These are phyloP conservation scores for Salarias fasciatus DNA, from an alignment of 2,797 vertebrate species.

Conservation along the genomic window DNA sequence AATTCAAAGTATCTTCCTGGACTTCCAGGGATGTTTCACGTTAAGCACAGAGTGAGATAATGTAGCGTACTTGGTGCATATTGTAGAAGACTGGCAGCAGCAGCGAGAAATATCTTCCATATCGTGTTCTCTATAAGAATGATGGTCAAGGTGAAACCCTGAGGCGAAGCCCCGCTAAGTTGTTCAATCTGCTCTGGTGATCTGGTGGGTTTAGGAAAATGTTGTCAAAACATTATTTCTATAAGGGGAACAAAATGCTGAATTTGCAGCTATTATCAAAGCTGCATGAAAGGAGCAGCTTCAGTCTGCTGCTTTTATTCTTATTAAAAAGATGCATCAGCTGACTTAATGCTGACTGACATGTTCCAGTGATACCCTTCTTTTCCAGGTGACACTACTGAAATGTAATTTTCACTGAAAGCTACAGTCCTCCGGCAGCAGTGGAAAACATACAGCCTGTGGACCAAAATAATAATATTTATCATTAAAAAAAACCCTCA, in stretches of 20 bases:
- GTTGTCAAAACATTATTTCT: slow-evolving; percentile 42
- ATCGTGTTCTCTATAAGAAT: slow-evolving; percentile 26
- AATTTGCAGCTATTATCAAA: slow-evolving; percentile 34
- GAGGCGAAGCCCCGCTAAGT: slow-evolving; percentile 40
- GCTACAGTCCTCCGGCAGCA: too few relatives aligned
- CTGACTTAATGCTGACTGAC: background rate
- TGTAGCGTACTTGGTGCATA: slow-evolving; percentile 22
- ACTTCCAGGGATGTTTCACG: slow-evolving; percentile 14
- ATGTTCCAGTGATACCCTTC: background rate
- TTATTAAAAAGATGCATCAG: too few relatives aligned
- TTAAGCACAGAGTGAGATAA: background rate
- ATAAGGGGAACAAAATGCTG: slow-evolving; percentile 4
- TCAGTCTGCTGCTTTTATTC: background rate
- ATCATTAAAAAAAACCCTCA: too few relatives aligned
- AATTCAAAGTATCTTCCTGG: background rate
- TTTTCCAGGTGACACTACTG: background rate
- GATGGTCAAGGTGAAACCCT: slow-evolving; percentile 45
- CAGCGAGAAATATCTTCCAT: slow-evolving; percentile 14
- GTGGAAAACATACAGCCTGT: too few relatives aligned
- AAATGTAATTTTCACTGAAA: too few relatives aligned
- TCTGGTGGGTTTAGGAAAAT: slow-evolving; percentile 36
- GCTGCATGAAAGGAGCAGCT: slow-evolving; percentile 35
- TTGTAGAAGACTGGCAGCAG: background rate
- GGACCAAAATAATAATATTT: too few relatives aligned
- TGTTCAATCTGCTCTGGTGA: slow-evolving; percentile 33